Conservation (phyloP, 2,888 invertebrate genomes). For the Xanthia togata region DNA sequence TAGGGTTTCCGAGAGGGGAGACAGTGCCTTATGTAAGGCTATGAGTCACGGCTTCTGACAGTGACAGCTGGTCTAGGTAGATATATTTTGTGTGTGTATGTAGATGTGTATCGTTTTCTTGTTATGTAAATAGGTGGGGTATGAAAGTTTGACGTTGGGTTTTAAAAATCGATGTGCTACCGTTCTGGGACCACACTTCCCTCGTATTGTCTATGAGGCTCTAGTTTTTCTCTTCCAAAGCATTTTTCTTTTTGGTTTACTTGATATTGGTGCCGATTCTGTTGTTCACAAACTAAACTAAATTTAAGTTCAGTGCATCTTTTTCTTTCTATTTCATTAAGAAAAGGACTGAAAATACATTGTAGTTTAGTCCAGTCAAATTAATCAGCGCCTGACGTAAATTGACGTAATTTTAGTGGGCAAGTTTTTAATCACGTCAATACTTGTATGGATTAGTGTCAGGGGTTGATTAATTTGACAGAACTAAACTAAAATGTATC, state of each 20-base stretch:
- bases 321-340: too few species aligned
- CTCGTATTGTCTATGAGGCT: neutral
- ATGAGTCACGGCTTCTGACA: slow-evolving; percentile 55
- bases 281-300: too few species aligned
- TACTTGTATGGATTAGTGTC: too few species aligned
- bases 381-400: too few species aligned
- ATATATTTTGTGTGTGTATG: slow-evolving; percentile 24
- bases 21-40: slow-evolving; percentile 53
- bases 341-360: too few species aligned
- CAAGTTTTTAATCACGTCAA: too few species aligned
- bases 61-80: slow-evolving; percentile 57
- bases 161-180: slow-evolving; percentile 14
- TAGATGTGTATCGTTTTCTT: slow-evolving; percentile 30
- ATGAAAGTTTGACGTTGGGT: neutral
- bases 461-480: too few species aligned
- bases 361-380: too few species aligned
- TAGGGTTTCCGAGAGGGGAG: slow-evolving; percentile 68
- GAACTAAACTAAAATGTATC: too few species aligned
- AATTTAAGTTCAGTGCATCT: too few species aligned
- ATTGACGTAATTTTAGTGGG: too few species aligned
- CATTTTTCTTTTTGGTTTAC: neutral
- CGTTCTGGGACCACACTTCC: neutral
- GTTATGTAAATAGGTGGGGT: slow-evolving; percentile 25
- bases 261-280: too few species aligned
- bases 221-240: neutral